A percentile compares a stretch with the other conserved stretches of the same genome.
These are phyloP conservation scores for Poeciliopsis retropinna DNA, from an alignment of 2,113 vertebrate genomes.

Conservation along the genomic window DNA sequence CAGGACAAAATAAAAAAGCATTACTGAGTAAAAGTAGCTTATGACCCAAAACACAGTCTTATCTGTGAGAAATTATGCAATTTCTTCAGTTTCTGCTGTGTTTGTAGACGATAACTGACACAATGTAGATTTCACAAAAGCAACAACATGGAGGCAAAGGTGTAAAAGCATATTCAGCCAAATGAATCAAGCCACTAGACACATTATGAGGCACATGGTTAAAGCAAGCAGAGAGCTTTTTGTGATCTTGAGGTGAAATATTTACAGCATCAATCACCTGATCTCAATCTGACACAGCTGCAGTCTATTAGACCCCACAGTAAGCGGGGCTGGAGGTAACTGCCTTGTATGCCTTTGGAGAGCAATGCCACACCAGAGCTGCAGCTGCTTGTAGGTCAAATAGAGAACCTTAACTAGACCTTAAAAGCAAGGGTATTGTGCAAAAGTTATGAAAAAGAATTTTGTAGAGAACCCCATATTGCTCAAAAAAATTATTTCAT, in stretches of 20 bases:
- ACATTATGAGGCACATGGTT: not conserved
- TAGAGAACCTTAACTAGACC: not conserved
- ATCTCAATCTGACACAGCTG: not conserved
- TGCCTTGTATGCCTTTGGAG: not conserved
- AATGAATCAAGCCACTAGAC: not conserved
- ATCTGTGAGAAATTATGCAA: too few relatives aligned
- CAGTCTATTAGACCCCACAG: not conserved
- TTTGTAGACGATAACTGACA: not conserved
- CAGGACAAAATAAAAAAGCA: not conserved
- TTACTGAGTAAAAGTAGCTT: not conserved
- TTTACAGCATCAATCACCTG: constrained; percentile 1
- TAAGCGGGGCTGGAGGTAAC: not conserved
- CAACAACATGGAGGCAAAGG: not conserved
- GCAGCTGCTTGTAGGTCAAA: not conserved
- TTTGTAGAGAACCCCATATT: not conserved
- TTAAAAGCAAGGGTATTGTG: not conserved
- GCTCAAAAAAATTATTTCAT: not conserved
- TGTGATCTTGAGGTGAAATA: not conserved
- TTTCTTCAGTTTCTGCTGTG: too few relatives aligned
- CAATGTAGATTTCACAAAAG: not conserved
- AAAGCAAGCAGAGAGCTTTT: not conserved
- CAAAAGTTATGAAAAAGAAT: not conserved
- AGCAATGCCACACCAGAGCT: not conserved
- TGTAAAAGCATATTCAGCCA: not conserved
- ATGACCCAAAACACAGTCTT: too few relatives aligned